Evolutionary conservation across 1,140 invertebrate genomes (phyloP), one percentile per base, ranked within the genome.

Genomic region (Ptiloglossa arizonensis): DNA sequence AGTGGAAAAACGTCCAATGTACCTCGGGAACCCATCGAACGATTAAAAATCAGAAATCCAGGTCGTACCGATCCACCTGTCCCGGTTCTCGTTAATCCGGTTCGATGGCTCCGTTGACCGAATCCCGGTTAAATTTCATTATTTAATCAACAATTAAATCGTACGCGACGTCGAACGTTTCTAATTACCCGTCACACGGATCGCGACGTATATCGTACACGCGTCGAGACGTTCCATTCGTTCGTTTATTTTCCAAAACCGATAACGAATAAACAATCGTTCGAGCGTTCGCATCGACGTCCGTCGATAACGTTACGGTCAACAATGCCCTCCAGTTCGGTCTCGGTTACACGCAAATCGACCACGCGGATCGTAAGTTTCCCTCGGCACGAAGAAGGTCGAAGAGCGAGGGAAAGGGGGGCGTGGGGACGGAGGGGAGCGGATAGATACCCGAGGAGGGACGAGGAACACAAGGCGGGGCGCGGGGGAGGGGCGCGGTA

Each of bases 321-420:
- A 57, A 57, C 27, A 32, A 32, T 32, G 54, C 15, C 19, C n/a
- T 24, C 27, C 27, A 32, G 54, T 57, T 29, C 54, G 19, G 54
- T 17, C 27, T 57, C 54, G 54, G 38, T 70, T 64, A 70, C 50
- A 46, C 56, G 67, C 38, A 71, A 77, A 80, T 70, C 50, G 50
- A 66, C 29, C 46, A 48, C 41, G 69, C 17, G 66, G n/a, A 67
- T 71, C 9, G 19, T 32, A 59, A 79, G 22, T 71, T 68, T 63
- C 24, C 41, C 48, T 52, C 63, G 48, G 41, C 38, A 22, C 60
- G 64, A 79, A 50, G 52, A 44, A 66, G 56, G 63, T 71, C 56
- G 66, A 35, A 32, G 41, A 44, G 44, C n/a, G n/a, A n/a, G n/a
- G n/a, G n/a, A n/a, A n/a, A 17, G 29, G 63, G 46, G 32, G 24